A percentile compares a stretch with the other conserved stretches of the same genome.
phyloP scores from a whole-genome alignment of 2,113 vertebrate genomes.

The Charadrius vociferus region DNA sequence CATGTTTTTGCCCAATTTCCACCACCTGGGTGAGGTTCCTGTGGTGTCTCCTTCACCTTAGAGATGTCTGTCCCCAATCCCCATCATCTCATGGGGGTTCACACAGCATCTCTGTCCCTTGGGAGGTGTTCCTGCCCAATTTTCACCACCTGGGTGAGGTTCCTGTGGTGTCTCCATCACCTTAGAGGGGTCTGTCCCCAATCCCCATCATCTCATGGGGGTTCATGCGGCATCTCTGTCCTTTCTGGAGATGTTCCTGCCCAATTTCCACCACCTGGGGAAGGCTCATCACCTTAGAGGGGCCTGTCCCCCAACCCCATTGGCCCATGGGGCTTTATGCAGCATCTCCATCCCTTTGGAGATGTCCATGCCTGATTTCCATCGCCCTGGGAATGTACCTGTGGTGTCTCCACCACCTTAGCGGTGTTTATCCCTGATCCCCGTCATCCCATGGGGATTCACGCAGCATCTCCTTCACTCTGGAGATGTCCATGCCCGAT shows the following conservation, averaged over 20 bases:
- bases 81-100: fast-evolving
- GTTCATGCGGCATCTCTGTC: not conserved
- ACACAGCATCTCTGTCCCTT: fast-evolving
- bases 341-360: not conserved
- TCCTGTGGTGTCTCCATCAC: not conserved
- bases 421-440: not conserved
- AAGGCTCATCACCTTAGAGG: not conserved
- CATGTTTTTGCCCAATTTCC: not conserved
- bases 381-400: not conserved
- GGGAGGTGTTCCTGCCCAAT: not conserved
- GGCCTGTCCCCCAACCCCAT: fast-evolving
- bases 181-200: not conserved
- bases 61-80: fast-evolving
- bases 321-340: fast-evolving
- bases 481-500: not conserved
- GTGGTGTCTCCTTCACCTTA: too few species aligned
- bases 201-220: not conserved
- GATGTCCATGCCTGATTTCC: not conserved
- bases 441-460: not conserved
- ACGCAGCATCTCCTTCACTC: not conserved
- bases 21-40: not conserved
- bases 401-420: not conserved
- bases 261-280: too few species aligned
- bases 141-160: not conserved
- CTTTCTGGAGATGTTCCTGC: not conserved